Conservation (phyloP, 2,113 vertebrate species). For the Sander lucioperca region DNA sequence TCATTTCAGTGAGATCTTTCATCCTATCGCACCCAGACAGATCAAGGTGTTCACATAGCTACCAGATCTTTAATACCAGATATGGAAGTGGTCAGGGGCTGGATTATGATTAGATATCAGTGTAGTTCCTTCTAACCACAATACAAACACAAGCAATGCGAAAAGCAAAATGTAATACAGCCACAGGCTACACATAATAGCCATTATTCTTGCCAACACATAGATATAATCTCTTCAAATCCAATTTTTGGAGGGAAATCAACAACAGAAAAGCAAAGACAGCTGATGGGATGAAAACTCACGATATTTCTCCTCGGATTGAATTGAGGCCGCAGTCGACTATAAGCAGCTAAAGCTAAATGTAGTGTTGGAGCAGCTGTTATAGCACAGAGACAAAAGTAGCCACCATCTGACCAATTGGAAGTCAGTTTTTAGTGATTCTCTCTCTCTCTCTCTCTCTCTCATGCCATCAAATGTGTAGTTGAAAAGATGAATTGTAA, state of each 20-base stretch:
- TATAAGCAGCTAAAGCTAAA: conserved; percentile 38
- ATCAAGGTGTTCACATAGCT: conserved; percentile 34
- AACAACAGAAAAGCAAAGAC: background rate
- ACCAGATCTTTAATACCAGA: conserved; percentile 61
- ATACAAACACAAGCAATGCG: background rate
- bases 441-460: background rate
- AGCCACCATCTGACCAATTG: conserved; percentile 55
- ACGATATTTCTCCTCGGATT: conserved; percentile 5
- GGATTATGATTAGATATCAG: conserved; percentile 34
- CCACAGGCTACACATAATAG: background rate
- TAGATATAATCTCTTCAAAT: conserved; percentile 38
- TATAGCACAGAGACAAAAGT: conserved; percentile 21
- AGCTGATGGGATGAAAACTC: conserved; percentile 40
- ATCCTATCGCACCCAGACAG: conserved; percentile 20
- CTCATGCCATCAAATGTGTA: too few relatives aligned
- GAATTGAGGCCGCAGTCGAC: conserved; percentile 30
- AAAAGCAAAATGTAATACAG: conserved; percentile 1
- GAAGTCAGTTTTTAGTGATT: conserved; percentile 52
- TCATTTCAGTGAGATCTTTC: conserved; percentile 42
- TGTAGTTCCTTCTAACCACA: conserved; percentile 11
- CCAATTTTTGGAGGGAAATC: conserved; percentile 14
- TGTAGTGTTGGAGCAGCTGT: conserved; percentile 29
- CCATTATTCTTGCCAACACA: conserved; percentile 22
- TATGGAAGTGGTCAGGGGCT: conserved; percentile 36
- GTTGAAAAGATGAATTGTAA: conserved; percentile 71